Evolutionary conservation across 2,113 vertebrate genomes (phyloP).

Genomic region (Shinisaurus crocodilurus): DNA sequence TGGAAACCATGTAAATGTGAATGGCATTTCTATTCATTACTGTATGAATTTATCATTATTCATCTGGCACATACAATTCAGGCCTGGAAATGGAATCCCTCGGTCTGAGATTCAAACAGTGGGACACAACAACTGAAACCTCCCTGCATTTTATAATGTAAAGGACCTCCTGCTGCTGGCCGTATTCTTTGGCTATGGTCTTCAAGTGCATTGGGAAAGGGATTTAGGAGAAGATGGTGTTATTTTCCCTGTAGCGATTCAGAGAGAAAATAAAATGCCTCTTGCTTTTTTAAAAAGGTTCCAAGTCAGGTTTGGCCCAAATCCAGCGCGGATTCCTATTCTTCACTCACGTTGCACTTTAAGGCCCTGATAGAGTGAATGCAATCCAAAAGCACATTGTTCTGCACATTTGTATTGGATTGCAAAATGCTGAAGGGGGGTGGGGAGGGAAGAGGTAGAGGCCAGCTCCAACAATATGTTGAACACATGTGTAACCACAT

Average conservation of each 20-base stretch:
- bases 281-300: not conserved
- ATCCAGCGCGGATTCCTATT: not conserved
- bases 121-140: not conserved
- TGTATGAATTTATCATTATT: not conserved
- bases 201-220: not conserved
- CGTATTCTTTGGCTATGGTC: not conserved
- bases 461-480: not conserved
- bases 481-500: not conserved
- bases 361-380: not conserved
- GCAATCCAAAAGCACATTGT: not conserved
- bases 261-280: not conserved
- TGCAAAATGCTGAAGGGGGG: not conserved
- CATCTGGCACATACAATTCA: not conserved
- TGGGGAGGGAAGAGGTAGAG: not conserved
- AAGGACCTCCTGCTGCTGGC: not conserved
- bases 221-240: not conserved
- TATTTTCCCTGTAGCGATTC: not conserved
- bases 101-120: not conserved
- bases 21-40: not conserved
- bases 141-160: fast-evolving
- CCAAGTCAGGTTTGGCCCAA: not conserved
- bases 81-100: not conserved
- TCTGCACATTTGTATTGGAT: not conserved
- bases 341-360: not conserved
- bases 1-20: not conserved